Base-by-base conservation (phyloP, 2,888 invertebrate species). In the Julus scandinavius region DNA sequence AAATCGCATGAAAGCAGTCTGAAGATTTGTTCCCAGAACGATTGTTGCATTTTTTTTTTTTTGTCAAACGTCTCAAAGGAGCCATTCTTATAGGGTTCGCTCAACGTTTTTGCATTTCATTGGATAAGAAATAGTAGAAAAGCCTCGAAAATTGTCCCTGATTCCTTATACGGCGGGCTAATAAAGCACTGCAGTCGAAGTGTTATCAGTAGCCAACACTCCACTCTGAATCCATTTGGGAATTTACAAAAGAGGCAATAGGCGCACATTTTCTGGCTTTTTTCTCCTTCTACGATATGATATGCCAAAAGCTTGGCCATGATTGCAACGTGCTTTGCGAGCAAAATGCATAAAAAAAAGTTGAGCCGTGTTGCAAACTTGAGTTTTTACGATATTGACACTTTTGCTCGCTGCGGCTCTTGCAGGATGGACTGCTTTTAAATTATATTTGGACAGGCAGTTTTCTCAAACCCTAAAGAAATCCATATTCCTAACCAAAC, bases 221-320 rank as follows among this genome's bases (percentile, higher is more conserved):
- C 72, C 72, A 72, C 72, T 72, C 72, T 5, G 72, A 72, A 72
- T 72, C 72, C 72, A 72, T 72, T 72, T 72, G 72, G 72, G 72
- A 72, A 72, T 72, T 72, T 72, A 72, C 72, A 72, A 72, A 72
- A 72, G 72, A 72, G 72, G 20, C 63, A 63, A 63, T 63, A 63
- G 63, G 63, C 63, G 20, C 63, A 20, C 63, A 63, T 72, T 72
- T 72, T 72, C 72, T 72, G 72, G 29, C 72, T 29, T 72, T 72
- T 29, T 72, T 29, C 72, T 17, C 15, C 17, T 20, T 11, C 72
- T 20, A n/a, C 58, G 72, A 72, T 72, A 72, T 72, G 72, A 72
- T 72, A 72, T 72, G 72, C 72, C 72, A 72, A 72, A 72, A 72
- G 72, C 72, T 29, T 72, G 72, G 63, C 29, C 72, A 9, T 72